Evolutionary conservation across 2,797 vertebrate species (phyloP).

Genomic region (Acanthurus lineatus): DNA sequence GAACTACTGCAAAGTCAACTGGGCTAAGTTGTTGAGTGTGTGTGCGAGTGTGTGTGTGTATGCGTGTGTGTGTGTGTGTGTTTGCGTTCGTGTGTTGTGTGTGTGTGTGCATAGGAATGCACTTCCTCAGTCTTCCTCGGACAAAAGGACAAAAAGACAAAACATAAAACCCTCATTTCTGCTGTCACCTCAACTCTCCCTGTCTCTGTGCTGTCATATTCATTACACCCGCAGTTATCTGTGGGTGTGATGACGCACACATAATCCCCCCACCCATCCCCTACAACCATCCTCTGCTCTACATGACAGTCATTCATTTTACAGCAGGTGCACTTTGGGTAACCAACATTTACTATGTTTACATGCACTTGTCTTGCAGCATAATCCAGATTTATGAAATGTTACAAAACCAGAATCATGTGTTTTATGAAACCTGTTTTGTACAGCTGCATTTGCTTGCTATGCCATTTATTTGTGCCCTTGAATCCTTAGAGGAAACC

Average conservation of each 20-base stretch:
- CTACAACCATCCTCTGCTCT: conserved; percentile 6
- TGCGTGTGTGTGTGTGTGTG: conserved; percentile 20
- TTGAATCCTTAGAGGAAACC: not conserved
- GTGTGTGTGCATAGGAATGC: too few species aligned
- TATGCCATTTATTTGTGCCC: not conserved
- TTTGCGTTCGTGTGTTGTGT: not conserved
- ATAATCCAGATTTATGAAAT: not conserved
- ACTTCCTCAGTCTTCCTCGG: not conserved
- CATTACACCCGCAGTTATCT: conserved; percentile 47
- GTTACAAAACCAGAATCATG: not conserved
- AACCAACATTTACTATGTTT: not conserved
- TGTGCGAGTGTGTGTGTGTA: not conserved
- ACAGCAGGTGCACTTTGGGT: conserved; percentile 13
- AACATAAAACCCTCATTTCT: conserved; percentile 20
- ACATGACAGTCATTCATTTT: conserved; percentile 38
- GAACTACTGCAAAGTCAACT: conserved; percentile 51
- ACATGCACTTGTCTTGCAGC: not conserved
- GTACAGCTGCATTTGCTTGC: not conserved
- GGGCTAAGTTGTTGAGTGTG: not conserved
- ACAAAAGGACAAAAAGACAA: not conserved
- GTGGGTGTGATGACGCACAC: conserved; percentile 48
- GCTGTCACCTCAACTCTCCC: conserved; percentile 10
- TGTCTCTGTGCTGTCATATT: conserved; percentile 38
- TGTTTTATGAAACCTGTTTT: not conserved
- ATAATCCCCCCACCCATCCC: conserved; percentile 49